These are phyloP conservation scores for Neoitamus cyanurus DNA, from an alignment of 2,888 invertebrate species.

Conservation along the genomic window DNA sequence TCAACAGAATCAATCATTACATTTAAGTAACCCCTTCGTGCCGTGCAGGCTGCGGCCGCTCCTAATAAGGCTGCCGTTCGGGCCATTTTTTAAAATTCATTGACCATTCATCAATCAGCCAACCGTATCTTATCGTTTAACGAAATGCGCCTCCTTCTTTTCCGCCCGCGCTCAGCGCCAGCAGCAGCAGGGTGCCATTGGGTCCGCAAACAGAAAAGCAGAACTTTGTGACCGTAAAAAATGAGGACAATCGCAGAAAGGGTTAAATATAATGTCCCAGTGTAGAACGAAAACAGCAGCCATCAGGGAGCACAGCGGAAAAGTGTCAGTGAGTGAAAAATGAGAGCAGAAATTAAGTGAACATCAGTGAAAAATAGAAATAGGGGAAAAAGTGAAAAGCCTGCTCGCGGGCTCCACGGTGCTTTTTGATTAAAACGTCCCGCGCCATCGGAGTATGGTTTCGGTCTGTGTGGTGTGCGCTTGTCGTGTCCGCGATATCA, in stretches of 20 bases:
- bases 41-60: not conserved
- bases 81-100: slow-evolving; percentile 44
- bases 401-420: not conserved
- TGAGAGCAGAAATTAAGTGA: slow-evolving; percentile 52
- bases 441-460: slow-evolving; percentile 3
- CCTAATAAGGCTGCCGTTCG: slow-evolving; percentile 17
- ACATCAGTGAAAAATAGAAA: slow-evolving; percentile 44
- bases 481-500: not conserved
- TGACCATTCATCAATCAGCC: slow-evolving; percentile 49
- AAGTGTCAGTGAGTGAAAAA: slow-evolving; percentile 52
- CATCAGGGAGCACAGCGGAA: slow-evolving; percentile 15
- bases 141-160: slow-evolving; percentile 34
- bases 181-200: slow-evolving; percentile 32
- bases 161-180: not conserved
- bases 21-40: slow-evolving; percentile 15
- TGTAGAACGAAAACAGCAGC: slow-evolving; percentile 35
- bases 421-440: not conserved
- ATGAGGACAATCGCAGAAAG: slow-evolving; percentile 47
- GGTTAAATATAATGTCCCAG: slow-evolving; percentile 51
- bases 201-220: not conserved
- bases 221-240: slow-evolving; percentile 47
- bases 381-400: not conserved
- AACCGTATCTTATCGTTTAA: slow-evolving; percentile 50
- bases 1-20: slow-evolving; percentile 40
- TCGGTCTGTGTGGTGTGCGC: not conserved